phyloP scores from a whole-genome alignment of 2,888 invertebrate species.

The Glyphotaelius pellucidus region DNA sequence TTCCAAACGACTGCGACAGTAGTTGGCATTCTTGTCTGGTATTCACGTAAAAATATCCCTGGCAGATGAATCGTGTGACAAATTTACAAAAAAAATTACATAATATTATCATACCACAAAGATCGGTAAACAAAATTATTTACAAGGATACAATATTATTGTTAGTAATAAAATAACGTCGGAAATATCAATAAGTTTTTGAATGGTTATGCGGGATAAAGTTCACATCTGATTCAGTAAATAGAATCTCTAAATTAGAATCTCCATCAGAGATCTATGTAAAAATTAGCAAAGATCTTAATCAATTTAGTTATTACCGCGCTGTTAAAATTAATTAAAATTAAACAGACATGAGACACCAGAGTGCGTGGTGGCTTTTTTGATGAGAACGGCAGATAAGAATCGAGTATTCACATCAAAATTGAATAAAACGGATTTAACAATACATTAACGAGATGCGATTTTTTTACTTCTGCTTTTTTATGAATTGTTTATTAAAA shows the following conservation, averaged over 20 bases:
- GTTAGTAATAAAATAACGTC: neutral
- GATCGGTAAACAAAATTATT: neutral
- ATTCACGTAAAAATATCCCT: too few species aligned
- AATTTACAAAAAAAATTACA: neutral
- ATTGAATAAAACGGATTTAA: neutral
- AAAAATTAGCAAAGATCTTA: constrained; percentile 34
- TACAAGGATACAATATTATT: neutral
- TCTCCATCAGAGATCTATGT: constrained; percentile 13
- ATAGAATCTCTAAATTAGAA: neutral
- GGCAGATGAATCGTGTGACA: neutral
- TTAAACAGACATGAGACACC: neutral
- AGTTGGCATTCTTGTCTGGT: too few species aligned
- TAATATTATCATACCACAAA: too few species aligned
- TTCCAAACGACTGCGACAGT: too few species aligned
- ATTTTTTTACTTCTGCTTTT: neutral
- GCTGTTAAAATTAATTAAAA: constrained; percentile 41
- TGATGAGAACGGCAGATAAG: neutral
- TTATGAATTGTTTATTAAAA: neutral
- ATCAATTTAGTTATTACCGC: constrained; percentile 34
- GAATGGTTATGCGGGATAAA: neutral
- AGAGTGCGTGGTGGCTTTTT: neutral
- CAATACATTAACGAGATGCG: neutral
- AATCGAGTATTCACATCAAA: neutral
- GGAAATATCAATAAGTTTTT: neutral
- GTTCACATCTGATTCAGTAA: neutral